These are phyloP conservation scores for Apamea anceps DNA, from an alignment of 2,888 invertebrate genomes.

Conservation along the genomic window DNA sequence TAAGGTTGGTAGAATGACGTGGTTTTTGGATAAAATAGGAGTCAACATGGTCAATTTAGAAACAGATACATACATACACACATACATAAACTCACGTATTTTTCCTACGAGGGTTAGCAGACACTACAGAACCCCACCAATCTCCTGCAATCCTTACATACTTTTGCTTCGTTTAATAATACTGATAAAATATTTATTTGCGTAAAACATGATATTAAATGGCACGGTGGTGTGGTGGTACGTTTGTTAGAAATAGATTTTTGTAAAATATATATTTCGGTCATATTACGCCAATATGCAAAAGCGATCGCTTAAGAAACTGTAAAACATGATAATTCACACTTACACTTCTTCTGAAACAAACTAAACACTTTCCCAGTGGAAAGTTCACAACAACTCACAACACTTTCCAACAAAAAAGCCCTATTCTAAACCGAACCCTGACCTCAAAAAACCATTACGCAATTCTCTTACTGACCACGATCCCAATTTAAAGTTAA, in stretches of 20 bases:
- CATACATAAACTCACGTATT: neutral
- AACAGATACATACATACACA: neutral
- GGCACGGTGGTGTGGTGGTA: too few species aligned
- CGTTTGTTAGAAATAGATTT: neutral
- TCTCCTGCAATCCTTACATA: neutral
- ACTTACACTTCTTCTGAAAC: neutral
- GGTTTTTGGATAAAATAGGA: neutral
- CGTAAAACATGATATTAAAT: too few species aligned
- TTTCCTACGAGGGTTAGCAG: neutral
- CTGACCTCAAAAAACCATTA: conserved; percentile 52
- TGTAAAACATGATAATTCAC: neutral
- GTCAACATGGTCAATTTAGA: neutral
- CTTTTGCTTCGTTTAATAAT: neutral
- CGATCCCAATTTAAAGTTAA: conserved; percentile 58
- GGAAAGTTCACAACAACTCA: conserved; percentile 6
- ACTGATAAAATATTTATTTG: too few species aligned
- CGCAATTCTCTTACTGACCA: conserved; percentile 47
- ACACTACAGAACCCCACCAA: neutral
- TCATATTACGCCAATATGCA: neutral
- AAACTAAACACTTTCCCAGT: neutral
- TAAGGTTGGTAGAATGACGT: neutral
- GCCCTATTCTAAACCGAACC: conserved; percentile 8
- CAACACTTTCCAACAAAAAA: neutral
- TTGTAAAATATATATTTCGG: neutral
- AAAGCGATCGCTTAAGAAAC: neutral